phyloP scores from a whole-genome alignment of 1,140 invertebrate genomes.

The Yoshiicerus persimilis region DNA sequence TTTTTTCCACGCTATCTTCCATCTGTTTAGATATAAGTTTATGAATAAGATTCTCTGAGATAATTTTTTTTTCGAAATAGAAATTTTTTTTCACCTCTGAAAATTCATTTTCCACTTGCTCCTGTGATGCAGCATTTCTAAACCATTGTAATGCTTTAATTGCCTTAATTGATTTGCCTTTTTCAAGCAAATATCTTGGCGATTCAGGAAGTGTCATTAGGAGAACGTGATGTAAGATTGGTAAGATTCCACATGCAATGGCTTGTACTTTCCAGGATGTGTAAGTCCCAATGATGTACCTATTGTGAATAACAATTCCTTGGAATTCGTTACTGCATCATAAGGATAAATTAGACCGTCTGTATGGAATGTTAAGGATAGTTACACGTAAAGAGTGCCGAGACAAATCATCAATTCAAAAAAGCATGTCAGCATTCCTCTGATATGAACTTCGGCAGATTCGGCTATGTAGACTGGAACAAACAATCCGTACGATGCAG shows the following conservation, averaged over 20 bases:
- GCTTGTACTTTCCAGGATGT: constrained; percentile 67
- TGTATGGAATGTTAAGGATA: background rate
- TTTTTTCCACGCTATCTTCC: constrained; percentile 36
- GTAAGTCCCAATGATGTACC: constrained; percentile 66
- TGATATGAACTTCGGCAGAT: constrained; percentile 53
- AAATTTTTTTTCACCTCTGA: constrained; percentile 48
- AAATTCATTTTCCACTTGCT: constrained; percentile 54
- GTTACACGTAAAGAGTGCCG: background rate
- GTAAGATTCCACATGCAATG: constrained; percentile 63
- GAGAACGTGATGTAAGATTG: constrained; percentile 63
- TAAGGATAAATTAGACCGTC: background rate
- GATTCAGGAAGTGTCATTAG: constrained; percentile 78
- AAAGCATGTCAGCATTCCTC: constrained; percentile 52
- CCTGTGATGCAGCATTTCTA: constrained; percentile 56
- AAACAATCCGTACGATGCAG: constrained; percentile 53
- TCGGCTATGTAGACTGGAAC: constrained; percentile 57
- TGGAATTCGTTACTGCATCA: background rate
- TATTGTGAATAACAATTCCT: background rate
- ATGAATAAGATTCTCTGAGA: too few species aligned
- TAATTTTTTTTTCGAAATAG: background rate
- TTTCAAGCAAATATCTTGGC: constrained; percentile 68
- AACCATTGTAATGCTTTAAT: constrained; percentile 65
- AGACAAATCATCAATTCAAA: constrained; percentile 9
- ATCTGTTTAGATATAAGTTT: too few species aligned
- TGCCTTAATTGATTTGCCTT: constrained; percentile 64